phyloP scores from a whole-genome alignment of 2,888 invertebrate species.

The Pyrrhia umbra region DNA sequence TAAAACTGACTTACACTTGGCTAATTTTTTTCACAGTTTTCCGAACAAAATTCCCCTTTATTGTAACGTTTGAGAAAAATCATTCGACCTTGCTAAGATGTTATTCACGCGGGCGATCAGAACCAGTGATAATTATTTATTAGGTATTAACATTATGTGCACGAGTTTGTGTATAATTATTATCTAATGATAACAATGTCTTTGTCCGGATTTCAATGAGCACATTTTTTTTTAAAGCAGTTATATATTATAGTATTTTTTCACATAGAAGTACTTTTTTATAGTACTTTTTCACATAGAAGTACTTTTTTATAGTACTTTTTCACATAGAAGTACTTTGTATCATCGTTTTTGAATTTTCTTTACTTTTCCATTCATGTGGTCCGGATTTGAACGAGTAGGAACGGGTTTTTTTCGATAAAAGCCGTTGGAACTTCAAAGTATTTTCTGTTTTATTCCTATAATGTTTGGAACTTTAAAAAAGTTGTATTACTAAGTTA shows the following conservation, averaged over 20 bases:
- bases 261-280: too few species aligned
- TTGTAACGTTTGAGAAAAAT: conserved; percentile 45
- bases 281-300: neutral
- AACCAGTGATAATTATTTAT: conserved; percentile 36
- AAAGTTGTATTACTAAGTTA: too few species aligned
- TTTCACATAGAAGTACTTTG: too few species aligned
- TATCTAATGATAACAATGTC: conserved; percentile 36
- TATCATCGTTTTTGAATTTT: too few species aligned
- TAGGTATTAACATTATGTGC: conserved; percentile 39
- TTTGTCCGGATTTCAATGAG: conserved; percentile 22
- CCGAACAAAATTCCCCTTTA: conserved; percentile 32
- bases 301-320: neutral
- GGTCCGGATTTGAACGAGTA: too few species aligned
- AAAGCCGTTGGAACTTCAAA: too few species aligned
- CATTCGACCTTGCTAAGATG: conserved; percentile 38
- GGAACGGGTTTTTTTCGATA: too few species aligned
- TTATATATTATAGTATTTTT: too few species aligned
- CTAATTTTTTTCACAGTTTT: conserved; percentile 29
- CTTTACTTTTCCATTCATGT: too few species aligned
- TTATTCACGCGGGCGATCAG: conserved; percentile 43
- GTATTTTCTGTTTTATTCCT: too few species aligned
- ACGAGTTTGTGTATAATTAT: conserved; percentile 49
- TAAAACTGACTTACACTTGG: neutral
- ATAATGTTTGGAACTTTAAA: too few species aligned
- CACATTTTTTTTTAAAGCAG: conserved; percentile 6